Percentiles rank a stretch among this genome's conserved stretches.
These are phyloP conservation scores for Oscheius sp. DNA, from an alignment of 2,888 invertebrate species.

Conservation along the genomic window DNA sequence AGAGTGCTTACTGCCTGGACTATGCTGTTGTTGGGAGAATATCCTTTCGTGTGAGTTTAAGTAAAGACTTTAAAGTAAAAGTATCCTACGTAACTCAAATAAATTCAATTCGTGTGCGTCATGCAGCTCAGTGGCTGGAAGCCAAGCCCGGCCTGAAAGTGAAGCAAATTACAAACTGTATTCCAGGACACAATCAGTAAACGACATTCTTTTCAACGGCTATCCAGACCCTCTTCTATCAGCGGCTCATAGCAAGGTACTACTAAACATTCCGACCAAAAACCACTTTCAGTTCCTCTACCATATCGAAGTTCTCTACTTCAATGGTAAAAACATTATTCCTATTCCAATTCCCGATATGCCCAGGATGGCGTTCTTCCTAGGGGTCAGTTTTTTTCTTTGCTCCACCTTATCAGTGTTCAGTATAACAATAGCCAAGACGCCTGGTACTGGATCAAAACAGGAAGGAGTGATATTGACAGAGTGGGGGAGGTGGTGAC, in stretches of 20 bases:
- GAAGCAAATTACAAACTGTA: neutral
- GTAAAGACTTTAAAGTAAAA: no score
- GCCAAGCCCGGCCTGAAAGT: no score
- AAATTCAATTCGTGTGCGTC: no score
- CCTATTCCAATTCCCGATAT: conserved; percentile 66
- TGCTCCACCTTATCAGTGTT: conserved; percentile 28
- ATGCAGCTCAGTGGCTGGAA: no score
- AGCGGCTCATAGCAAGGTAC: conserved; percentile 55
- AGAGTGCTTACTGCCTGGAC: conserved; percentile 46
- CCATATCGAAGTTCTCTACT: conserved; percentile 43
- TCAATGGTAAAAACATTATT: conserved; percentile 53
- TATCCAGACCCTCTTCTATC: conserved; percentile 64
- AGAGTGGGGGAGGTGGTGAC: conserved; percentile 54
- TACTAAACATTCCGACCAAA: neutral
- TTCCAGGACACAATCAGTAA: conserved; percentile 56
- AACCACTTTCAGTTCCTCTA: conserved; percentile 38
- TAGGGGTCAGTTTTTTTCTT: conserved; percentile 44
- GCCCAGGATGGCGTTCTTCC: conserved; percentile 63
- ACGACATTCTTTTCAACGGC: conserved; percentile 66
- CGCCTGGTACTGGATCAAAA: conserved; percentile 64
- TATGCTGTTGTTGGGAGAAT: conserved; percentile 56
- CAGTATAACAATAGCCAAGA: conserved; percentile 70
- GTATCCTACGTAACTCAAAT: no score
- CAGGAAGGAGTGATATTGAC: conserved; percentile 60
- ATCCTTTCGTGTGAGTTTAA: conserved; percentile 56